Base-by-base conservation (phyloP, 2,113 vertebrate species). In the Catharus fuscescens region DNA sequence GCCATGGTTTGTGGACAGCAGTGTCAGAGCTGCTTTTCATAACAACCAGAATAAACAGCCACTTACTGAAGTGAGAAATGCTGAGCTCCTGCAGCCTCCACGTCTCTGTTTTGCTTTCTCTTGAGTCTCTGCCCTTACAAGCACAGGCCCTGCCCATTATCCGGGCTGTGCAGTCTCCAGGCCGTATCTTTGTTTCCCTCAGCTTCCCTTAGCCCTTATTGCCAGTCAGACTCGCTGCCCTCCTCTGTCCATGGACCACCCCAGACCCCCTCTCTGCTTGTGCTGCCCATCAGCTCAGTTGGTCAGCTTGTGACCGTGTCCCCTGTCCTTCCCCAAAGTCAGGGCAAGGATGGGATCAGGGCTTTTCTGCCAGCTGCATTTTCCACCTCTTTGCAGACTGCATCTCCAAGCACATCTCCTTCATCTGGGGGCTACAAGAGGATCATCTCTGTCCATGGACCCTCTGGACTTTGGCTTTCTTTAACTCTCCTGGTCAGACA, bases 391-490 rank as follows among this genome's bases (percentile, higher is more conserved):
- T 85, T 76, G 26, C 40, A 61, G 28, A 25, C 4, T 10, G 14
- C 11, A n/a, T 17, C 34, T 87, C 47, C 47, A 59, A 66, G 54
- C 7, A 40, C 52, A 32, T 20, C 59, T 77, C 52, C 31, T 71
- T 50, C 47, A 20, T 10, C 52, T 44, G 36, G 13, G 60, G 59
- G 6, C 42, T 70, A n/a, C 29, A 42, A 56, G 10, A 59, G 38
- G 29, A 69, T 1, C 0, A 7, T n/a, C 32, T 73, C 42, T 36
- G 2, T 18, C 60, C 34, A 25, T 4, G 23, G 40, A 44, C 21
- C 3, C 50, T 54, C 59, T 40, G 50, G 17, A 25, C 19, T 78
- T 8, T 3, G 26, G 25, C 29, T 77, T 84, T 44, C 76, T 77
- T 26, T 70, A 42, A 14, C 38, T 45, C 40, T 31, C 13, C 60